Percentiles rank a stretch among this genome's conserved stretches.
Conservation (phyloP, 2,888 invertebrate species). For the Epirrhoe alternata region DNA sequence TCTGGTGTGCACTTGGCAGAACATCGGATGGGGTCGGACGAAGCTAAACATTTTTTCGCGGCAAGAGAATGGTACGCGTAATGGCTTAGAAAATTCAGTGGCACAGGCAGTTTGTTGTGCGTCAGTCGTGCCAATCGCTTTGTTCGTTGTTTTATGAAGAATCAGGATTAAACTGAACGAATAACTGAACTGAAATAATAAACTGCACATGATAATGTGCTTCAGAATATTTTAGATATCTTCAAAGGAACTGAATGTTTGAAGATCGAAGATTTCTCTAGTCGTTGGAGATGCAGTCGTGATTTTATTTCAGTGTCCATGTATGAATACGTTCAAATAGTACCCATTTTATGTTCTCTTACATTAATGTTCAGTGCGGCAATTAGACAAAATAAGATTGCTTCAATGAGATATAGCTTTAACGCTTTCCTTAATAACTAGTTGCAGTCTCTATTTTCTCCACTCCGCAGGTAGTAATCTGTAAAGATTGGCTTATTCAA, state of each 20-base stretch:
- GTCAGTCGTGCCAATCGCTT: conserved; percentile 47
- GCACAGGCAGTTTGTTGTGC: conserved; percentile 54
- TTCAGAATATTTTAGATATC: too few relatives aligned
- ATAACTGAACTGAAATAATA: too few relatives aligned
- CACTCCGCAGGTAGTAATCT: conserved; percentile 34
- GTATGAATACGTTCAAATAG: background rate
- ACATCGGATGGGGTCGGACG: conserved; percentile 50
- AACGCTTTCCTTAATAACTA: conserved; percentile 33
- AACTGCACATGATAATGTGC: too few relatives aligned
- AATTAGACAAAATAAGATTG: conserved; percentile 15
- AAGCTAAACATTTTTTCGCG: conserved; percentile 57
- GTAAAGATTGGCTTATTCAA: too few relatives aligned
- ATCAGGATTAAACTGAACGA: conserved; percentile 37
- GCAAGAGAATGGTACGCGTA: conserved; percentile 49
- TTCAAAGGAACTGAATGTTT: too few relatives aligned
- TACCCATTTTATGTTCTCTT: background rate
- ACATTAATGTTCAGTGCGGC: background rate
- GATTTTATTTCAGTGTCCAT: conserved; percentile 5
- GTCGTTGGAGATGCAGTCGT: background rate
- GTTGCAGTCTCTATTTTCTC: conserved; percentile 22
- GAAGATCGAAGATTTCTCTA: too few relatives aligned
- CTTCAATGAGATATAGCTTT: conserved; percentile 21
- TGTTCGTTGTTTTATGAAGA: conserved; percentile 24
- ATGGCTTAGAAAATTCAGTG: conserved; percentile 65
- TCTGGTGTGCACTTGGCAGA: conserved; percentile 55